phyloP scores from a whole-genome alignment of 2,797 vertebrate genomes.

The Takifugu rubripes region DNA sequence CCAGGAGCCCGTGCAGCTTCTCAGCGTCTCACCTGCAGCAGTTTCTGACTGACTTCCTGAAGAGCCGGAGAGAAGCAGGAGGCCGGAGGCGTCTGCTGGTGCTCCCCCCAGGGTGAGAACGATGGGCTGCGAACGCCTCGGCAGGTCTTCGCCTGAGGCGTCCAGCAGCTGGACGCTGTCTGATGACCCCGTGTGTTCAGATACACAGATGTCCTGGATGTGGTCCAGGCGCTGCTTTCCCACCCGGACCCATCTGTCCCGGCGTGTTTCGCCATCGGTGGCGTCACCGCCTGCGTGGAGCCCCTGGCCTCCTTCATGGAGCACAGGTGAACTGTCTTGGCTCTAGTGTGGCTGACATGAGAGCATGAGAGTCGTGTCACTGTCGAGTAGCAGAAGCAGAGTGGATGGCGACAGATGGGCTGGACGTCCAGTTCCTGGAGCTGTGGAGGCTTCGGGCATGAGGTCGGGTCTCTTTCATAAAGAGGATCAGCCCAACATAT shows the following conservation, averaged over 20 bases:
- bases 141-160: background rate
- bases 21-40: constrained; percentile 87
- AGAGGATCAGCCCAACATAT: constrained; percentile 61
- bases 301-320: constrained; percentile 90
- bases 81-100: constrained; percentile 79
- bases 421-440: constrained; percentile 37
- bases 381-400: constrained; percentile 7
- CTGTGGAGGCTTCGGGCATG: constrained; percentile 40
- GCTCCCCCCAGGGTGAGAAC: constrained; percentile 86
- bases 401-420: constrained; percentile 35
- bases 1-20: constrained; percentile 82
- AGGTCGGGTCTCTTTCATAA: constrained; percentile 47
- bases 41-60: constrained; percentile 81
- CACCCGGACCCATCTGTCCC: constrained; percentile 86
- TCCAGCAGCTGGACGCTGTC: background rate
- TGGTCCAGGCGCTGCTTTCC: constrained; percentile 88
- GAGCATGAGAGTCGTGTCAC: too few relatives aligned
- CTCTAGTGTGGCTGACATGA: background rate
- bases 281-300: constrained; percentile 86
- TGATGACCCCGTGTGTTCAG: constrained; percentile 56
- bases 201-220: constrained; percentile 88
- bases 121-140: constrained; percentile 7
- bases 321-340: constrained; percentile 80
- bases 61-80: constrained; percentile 73
- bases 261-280: constrained; percentile 81